A percentile compares a stretch with the other conserved stretches of the same genome.
These are phyloP conservation scores for Drosophila rhopaloa DNA, from an alignment of 1,140 invertebrate species.

Conservation along the genomic window DNA sequence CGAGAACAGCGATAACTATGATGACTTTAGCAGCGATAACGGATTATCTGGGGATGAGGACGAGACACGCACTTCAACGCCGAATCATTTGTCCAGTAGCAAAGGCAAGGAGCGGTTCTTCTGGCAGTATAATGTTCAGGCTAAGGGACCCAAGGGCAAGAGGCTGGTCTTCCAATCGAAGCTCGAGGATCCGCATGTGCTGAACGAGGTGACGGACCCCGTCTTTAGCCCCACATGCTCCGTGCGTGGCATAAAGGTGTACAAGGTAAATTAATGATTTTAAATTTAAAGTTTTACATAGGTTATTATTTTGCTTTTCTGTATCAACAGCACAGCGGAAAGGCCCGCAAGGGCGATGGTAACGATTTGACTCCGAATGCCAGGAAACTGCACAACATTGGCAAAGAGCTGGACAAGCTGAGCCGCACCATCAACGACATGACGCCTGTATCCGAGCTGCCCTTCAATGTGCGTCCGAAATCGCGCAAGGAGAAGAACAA, in stretches of 20 bases:
- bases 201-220: conserved; percentile 95
- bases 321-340: conserved; percentile 88
- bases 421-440: conserved; percentile 97
- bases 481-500: conserved; percentile 99
- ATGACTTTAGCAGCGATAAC: conserved; percentile 93
- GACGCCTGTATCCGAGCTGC: conserved; percentile 96
- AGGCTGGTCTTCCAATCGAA: conserved; percentile 92
- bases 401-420: conserved; percentile 96
- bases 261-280: conserved; percentile 55
- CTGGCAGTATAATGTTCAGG: conserved; percentile 99
- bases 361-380: conserved; percentile 98
- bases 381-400: conserved; percentile 94
- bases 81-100: conserved; percentile 84
- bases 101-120: conserved; percentile 95
- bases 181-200: conserved; percentile 95
- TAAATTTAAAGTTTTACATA: not conserved
- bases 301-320: not conserved
- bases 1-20: conserved; percentile 91
- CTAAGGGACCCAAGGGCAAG: conserved; percentile 98
- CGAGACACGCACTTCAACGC: conserved; percentile 85
- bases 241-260: conserved; percentile 94
- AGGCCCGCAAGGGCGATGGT: conserved; percentile 98
- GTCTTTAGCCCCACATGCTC: conserved; percentile 96
- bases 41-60: conserved; percentile 91
- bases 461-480: conserved; percentile 94